Evolutionary conservation across 2,888 invertebrate genomes (phyloP).

Genomic region (Xestoiulus laeticollis): DNA sequence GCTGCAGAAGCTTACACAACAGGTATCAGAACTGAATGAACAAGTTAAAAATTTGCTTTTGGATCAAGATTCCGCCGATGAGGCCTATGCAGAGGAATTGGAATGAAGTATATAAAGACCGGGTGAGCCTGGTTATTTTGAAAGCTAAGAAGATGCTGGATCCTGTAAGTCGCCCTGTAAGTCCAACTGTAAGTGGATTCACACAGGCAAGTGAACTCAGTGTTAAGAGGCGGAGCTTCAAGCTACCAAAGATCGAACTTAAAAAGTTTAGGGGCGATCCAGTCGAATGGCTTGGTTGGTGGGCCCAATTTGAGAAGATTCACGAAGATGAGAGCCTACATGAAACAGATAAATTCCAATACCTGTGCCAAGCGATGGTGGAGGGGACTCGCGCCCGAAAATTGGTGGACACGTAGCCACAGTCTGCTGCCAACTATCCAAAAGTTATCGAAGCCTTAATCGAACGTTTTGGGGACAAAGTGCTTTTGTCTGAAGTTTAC

Average conservation of each 20-base stretch:
- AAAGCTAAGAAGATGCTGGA: background rate
- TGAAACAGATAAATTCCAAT: conserved; percentile 51
- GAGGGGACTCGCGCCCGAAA: conserved; percentile 31
- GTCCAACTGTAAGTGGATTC: background rate
- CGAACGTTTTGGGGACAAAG: background rate
- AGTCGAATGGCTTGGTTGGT: conserved; percentile 39
- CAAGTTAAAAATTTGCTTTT: background rate
- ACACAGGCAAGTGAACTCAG: background rate
- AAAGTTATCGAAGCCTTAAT: conserved; percentile 45
- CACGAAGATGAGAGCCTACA: conserved; percentile 44
- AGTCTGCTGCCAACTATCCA: conserved; percentile 46
- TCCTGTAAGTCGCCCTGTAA: background rate
- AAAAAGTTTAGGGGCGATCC: background rate
- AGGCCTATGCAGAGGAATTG: no score
- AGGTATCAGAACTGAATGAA: background rate
- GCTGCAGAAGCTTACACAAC: background rate
- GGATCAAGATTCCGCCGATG: background rate
- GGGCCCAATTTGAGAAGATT: conserved; percentile 50
- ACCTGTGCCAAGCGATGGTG: conserved; percentile 49
- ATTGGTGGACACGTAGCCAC: conserved; percentile 47
- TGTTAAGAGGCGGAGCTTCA: background rate
- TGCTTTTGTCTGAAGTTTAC: background rate
- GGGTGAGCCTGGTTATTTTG: background rate
- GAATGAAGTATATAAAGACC: background rate
- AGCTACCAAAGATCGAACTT: background rate